phyloP scores from a whole-genome alignment of 2,113 vertebrate genomes.

The Tupaia chinensis region DNA sequence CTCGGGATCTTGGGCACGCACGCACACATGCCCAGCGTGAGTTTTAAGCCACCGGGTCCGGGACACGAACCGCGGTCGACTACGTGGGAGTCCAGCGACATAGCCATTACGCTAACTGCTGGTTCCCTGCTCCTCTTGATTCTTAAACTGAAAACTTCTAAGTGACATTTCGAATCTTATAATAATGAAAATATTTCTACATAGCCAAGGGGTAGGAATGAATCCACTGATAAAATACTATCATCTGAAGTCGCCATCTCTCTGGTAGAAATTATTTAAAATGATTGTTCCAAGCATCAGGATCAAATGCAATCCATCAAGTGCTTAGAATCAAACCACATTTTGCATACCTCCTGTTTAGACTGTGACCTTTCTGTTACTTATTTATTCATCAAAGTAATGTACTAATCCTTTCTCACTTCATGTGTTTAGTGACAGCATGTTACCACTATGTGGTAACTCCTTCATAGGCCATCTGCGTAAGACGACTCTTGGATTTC shows the following conservation, averaged over 20 bases:
- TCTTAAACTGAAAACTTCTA: background rate
- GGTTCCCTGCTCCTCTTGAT: background rate
- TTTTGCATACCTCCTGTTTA: background rate
- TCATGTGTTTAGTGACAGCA: background rate
- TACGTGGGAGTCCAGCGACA: too few species aligned
- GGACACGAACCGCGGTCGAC: too few species aligned
- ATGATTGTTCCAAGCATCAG: background rate
- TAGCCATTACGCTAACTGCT: too few species aligned
- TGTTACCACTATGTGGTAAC: background rate
- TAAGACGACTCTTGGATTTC: background rate
- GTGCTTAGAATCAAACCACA: background rate
- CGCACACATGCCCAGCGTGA: too few species aligned
- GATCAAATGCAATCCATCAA: background rate
- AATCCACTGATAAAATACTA: background rate
- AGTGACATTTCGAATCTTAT: background rate
- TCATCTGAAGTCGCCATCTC: background rate
- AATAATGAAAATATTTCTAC: conserved; percentile 4
- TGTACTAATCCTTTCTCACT: background rate
- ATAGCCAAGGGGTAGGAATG: background rate
- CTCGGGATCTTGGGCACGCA: too few species aligned
- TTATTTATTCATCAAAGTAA: background rate
- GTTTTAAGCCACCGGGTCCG: too few species aligned
- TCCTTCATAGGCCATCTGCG: background rate
- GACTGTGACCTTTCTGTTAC: background rate
- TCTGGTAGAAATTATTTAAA: background rate